Base-by-base conservation (phyloP, 2,113 vertebrate genomes). In the Callipepla californica region DNA sequence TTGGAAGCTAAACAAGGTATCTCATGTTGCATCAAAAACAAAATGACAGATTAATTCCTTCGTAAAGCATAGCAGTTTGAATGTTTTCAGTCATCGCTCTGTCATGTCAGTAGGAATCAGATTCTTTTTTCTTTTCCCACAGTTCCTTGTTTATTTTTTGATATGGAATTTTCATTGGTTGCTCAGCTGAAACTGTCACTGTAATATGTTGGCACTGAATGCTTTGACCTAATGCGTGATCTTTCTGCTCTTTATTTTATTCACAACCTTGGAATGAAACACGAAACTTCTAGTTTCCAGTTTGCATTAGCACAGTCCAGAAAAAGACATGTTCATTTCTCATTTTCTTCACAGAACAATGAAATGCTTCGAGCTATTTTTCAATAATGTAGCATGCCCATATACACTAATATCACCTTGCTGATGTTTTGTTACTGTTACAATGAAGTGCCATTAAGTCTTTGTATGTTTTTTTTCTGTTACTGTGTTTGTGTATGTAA, bases 1-100 rank as follows among this genome's bases (percentile, higher is more conserved):
- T 55, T 99, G 73, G 99, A 99, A 96, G 99, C 99, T 78, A 99
- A 99, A 89, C 99, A 99, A 98, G 99, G 99, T 99, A 98, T 87
- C 91, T 84, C 25, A 0, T 34, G 9, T 67, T 38, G 47, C 1
- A 2, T 22, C 70, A 67, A 28, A 53, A 94, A 40, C 53, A 47
- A 44, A 87, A 14, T 9, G 32, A 72, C 75, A 23, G 53, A 19
- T 32, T n/a, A 28, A 63, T 38, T 87, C 59, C 30, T 91, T 87
- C 34, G 11, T 40, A 63, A 63, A 89, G 53, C 63, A 4, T 47
- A n/a, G 9, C 20, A 4, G 57, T 67, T 57, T 21, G n/a, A 21
- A 18, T 73, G 14, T 67, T 89, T 38, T 53, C 26, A 40, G 36
- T 80, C 70, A 77, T 91, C 10, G 16, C 21, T 36, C 1, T 72